phyloP scores from a whole-genome alignment of 2,797 vertebrate species.

The Anableps anableps region DNA sequence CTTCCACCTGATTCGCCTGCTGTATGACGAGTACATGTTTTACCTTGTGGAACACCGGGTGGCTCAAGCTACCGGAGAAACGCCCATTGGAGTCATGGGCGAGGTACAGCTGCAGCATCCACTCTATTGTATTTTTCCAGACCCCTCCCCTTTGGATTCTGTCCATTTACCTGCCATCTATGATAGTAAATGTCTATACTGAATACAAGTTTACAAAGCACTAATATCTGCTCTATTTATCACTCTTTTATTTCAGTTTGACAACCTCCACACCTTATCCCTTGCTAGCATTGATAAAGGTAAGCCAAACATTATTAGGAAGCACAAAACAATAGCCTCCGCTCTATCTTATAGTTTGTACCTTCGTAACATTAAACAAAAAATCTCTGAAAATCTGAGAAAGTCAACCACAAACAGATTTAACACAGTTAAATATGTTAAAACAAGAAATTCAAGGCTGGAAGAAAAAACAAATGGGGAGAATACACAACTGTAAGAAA shows the following conservation, averaged over 20 bases:
- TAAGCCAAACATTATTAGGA: slow-evolving; percentile 54
- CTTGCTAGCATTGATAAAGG: slow-evolving; percentile 93
- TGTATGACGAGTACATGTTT: slow-evolving; percentile 99
- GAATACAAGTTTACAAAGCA: not conserved
- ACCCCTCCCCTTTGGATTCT: not conserved
- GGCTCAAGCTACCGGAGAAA: slow-evolving; percentile 95
- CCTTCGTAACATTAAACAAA: not conserved
- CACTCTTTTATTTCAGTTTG: slow-evolving; percentile 85
- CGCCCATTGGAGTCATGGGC: slow-evolving; percentile 95
- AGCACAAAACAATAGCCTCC: not conserved
- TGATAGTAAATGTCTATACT: not conserved
- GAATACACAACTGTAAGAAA: not conserved
- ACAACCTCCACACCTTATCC: slow-evolving; percentile 90
- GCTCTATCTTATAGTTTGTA: not conserved
- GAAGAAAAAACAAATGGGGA: not conserved
- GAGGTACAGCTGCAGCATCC: slow-evolving; percentile 82
- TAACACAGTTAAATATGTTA: not conserved
- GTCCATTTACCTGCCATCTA: not conserved
- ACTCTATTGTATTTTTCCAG: not conserved
- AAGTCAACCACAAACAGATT: not conserved
- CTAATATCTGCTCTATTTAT: not conserved
- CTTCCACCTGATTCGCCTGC: slow-evolving; percentile 97
- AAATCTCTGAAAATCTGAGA: not conserved
- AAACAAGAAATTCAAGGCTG: not conserved
- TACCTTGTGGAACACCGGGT: slow-evolving; percentile 98